A percentile compares a stretch with the other conserved stretches of the same genome.
These are phyloP conservation scores for Halcyon chelicuti DNA, from an alignment of 2,797 vertebrate genomes.

Conservation along the genomic window DNA sequence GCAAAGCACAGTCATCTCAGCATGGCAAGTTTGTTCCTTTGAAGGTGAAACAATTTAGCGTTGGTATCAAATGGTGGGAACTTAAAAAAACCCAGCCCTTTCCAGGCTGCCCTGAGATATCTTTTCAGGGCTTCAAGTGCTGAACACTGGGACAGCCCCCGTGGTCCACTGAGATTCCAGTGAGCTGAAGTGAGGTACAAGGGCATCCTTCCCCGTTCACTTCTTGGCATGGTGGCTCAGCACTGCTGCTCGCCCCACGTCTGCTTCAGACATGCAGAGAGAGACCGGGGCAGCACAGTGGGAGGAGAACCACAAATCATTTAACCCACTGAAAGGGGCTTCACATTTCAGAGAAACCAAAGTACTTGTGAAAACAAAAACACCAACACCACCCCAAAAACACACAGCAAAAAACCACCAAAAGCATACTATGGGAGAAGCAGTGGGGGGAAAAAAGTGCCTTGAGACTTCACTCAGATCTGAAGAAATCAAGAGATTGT, in stretches of 20 bases:
- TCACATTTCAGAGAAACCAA: not conserved
- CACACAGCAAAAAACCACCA: not conserved
- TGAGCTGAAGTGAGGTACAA: not conserved
- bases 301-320: not conserved
- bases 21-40: not conserved
- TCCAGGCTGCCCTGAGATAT: not conserved
- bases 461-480: not conserved
- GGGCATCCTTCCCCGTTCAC: fast-evolving
- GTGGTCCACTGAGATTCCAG: not conserved
- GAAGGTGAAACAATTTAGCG: not conserved
- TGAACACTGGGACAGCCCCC: not conserved
- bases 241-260: fast-evolving
- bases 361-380: not conserved
- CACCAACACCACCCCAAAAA: not conserved
- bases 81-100: not conserved
- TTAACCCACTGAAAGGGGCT: not conserved
- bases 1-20: not conserved
- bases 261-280: not conserved
- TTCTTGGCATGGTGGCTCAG: not conserved
- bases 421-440: not conserved
- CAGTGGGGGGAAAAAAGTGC: fast-evolving
- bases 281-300: not conserved
- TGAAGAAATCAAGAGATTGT: not conserved
- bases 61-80: not conserved
- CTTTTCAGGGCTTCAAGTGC: not conserved